Evolutionary conservation across 2,113 vertebrate genomes (phyloP), one percentile per base, ranked within the genome.

Genomic region (Perca schrenkii): DNA sequence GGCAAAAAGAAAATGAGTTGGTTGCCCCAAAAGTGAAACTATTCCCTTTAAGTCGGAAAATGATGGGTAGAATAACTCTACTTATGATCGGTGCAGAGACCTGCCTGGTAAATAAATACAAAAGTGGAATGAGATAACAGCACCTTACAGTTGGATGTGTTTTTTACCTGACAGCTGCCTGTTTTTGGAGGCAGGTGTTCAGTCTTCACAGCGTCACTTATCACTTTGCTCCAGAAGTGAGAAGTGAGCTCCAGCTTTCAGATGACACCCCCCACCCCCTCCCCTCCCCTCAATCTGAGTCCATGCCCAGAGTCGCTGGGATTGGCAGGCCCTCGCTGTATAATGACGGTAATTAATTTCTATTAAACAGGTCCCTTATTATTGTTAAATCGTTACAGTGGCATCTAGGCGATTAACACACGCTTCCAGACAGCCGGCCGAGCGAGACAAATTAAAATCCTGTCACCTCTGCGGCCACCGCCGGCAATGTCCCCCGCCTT

Each of bases 321-420:
- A 93, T 86, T 91, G 89, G 89, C 92, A 92, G 88, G 52, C 31
- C 43, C 84, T 90, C 54, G 50, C 82, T 52, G 66, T 46, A 34
- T 89, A 91, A 92, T 91, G 84, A 93, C 15, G 62, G 83, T 82
- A 88, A 95, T 95, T 93, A 77, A 91, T 93, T 92, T 94, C 77
- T 91, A 88, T 90, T 89, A 91, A 93, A 90, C 77, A 61, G 80
- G 77, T 81, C 82, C 72, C 80, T 92, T 93, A 91, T 93, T 93
- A 90, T 87, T 89, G 91, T 88, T 83, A 86, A 88, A 89, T 57
- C 34, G 54, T 89, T 91, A 82, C 79, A 78, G 76, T 81, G 88
- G 87, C 82, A 69, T 91, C 91, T 61, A 12, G 69, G 67, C 56
- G 74, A 88, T 93, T 93, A 87, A 84, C 87, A 70, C 64, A 46